A percentile compares a stretch with the other conserved stretches of the same genome.
Conservation (phyloP, 1,140 invertebrate genomes). For the Pseudomyrmex gracilis region DNA sequence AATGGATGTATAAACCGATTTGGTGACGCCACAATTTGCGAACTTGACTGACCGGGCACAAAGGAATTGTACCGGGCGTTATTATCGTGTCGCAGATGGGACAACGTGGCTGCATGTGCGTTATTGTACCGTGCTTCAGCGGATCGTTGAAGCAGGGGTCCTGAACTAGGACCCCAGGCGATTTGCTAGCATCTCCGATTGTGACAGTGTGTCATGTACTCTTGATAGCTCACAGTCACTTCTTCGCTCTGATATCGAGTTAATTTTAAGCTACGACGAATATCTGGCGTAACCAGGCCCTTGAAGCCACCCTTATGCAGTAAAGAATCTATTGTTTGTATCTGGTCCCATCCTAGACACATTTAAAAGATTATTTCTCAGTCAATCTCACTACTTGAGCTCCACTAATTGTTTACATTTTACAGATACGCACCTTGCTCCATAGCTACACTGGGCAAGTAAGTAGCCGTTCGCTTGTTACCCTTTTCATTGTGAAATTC, state of each 20-base stretch:
- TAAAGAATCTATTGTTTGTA: constrained; percentile 99
- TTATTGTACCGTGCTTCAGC: constrained; percentile 75
- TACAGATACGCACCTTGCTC: constrained; percentile 93
- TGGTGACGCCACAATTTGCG: constrained; percentile 73
- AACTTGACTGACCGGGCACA: constrained; percentile 72
- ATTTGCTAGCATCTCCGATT: constrained; percentile 87
- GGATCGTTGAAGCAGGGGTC: constrained; percentile 71
- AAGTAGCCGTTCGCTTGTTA: constrained; percentile 97
- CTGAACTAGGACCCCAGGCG: constrained; percentile 77
- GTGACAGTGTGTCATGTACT: constrained; percentile 90
- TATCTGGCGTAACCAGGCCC: constrained; percentile 94
- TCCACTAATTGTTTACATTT: neutral
- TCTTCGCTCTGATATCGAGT: constrained; percentile 98
- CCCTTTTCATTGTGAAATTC: constrained; percentile 99
- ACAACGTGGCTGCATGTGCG: constrained; percentile 69
- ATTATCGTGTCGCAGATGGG: constrained; percentile 73
- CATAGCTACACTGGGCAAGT: constrained; percentile 98
- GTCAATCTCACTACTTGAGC: neutral
- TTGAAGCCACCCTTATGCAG: constrained; percentile 98
- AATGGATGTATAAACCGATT: constrained; percentile 77
- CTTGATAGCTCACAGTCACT: constrained; percentile 93
- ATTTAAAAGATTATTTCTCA: constrained; percentile 1
- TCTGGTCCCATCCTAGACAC: constrained; percentile 95
- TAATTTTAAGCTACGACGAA: constrained; percentile 95
- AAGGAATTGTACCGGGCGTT: constrained; percentile 72